phyloP scores from a whole-genome alignment of 2,888 invertebrate species.

The Mystacides longicornis region DNA sequence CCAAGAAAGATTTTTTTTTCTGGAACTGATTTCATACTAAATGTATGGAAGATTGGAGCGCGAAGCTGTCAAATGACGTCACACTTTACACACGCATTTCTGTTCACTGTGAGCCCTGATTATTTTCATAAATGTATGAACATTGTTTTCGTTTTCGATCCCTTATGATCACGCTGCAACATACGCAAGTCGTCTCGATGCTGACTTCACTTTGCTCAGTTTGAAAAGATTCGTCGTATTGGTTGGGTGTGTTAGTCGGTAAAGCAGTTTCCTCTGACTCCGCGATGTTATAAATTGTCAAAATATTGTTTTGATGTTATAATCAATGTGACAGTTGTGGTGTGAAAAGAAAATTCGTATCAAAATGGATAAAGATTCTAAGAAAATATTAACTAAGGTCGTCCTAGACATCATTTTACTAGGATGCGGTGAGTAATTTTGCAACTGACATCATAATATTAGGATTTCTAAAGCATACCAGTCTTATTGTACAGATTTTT shows the following conservation, averaged over 20 bases:
- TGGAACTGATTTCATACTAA: too few relatives aligned
- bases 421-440: conserved; percentile 54
- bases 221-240: background rate
- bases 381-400: conserved; percentile 55
- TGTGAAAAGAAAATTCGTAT: background rate
- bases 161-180: too few relatives aligned
- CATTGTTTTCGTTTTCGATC: too few relatives aligned
- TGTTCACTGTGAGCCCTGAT: too few relatives aligned
- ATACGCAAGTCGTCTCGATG: background rate
- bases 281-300: background rate
- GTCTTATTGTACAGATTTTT: background rate
- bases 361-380: conserved; percentile 50
- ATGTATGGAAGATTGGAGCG: too few relatives aligned
- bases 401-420: conserved; percentile 59
- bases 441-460: background rate
- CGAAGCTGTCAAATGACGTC: too few relatives aligned
- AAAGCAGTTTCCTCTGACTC: background rate
- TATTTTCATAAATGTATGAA: too few relatives aligned
- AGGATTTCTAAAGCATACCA: background rate
- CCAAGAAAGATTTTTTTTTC: too few relatives aligned
- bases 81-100: too few relatives aligned
- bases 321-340: background rate
- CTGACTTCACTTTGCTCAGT: background rate
- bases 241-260: background rate
- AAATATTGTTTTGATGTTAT: background rate